Evolutionary conservation across 2,888 invertebrate species (phyloP).

Genomic region (Ischnus inquisitorius): DNA sequence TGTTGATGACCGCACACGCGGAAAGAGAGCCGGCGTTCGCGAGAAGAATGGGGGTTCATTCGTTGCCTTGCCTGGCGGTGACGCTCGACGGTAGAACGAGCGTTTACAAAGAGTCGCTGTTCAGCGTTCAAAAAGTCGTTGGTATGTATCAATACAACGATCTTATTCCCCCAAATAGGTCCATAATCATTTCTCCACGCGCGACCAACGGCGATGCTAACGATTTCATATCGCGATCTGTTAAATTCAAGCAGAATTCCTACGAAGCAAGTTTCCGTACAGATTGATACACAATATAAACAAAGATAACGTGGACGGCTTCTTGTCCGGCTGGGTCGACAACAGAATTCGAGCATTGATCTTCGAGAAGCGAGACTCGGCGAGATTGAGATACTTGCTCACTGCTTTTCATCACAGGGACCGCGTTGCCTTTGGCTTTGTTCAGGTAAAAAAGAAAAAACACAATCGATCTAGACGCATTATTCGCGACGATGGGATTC

Average conservation of each 20-base stretch:
- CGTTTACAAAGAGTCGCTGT: slow-evolving; percentile 93
- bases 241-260: slow-evolving; percentile 89
- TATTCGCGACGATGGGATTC: background rate
- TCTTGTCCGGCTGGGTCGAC: slow-evolving; percentile 96
- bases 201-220: slow-evolving; percentile 1
- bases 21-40: slow-evolving; percentile 93
- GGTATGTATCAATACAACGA: slow-evolving; percentile 86
- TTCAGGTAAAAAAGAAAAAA: slow-evolving; percentile 81
- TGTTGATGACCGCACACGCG: slow-evolving; percentile 94
- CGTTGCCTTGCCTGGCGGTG: slow-evolving; percentile 93
- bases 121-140: slow-evolving; percentile 92
- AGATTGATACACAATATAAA: slow-evolving; percentile 91
- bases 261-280: slow-evolving; percentile 94
- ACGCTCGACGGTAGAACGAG: slow-evolving; percentile 94
- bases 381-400: slow-evolving; percentile 94
- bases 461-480: background rate
- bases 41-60: slow-evolving; percentile 92
- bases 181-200: slow-evolving; percentile 4
- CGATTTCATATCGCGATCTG: slow-evolving; percentile 25
- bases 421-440: slow-evolving; percentile 94
- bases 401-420: slow-evolving; percentile 95
- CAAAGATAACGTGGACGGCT: slow-evolving; percentile 91
- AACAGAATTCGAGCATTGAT: slow-evolving; percentile 96
- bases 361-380: slow-evolving; percentile 92
- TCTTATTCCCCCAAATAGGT: background rate